Evolutionary conservation across 1,140 invertebrate genomes (phyloP).

Genomic region (Heliconius hewitsoni): DNA sequence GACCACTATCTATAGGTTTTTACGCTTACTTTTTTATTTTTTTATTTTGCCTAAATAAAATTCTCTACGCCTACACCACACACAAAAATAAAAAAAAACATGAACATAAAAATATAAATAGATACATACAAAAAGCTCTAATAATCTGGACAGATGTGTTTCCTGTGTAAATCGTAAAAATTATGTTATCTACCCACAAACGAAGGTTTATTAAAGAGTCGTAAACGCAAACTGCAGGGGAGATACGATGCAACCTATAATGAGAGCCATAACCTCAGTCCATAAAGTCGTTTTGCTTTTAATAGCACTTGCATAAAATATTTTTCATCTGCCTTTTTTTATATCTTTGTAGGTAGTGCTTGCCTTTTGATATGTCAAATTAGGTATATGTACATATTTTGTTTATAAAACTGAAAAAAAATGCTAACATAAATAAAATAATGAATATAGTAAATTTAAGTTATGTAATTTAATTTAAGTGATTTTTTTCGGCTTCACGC

Average conservation of each 20-base stretch:
- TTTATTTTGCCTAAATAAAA: constrained; percentile 21
- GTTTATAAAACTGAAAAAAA: neutral
- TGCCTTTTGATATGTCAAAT: neutral
- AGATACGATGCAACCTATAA: constrained; percentile 57
- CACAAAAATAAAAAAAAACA: neutral
- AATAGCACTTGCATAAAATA: constrained; percentile 38
- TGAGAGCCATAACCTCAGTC: constrained; percentile 50
- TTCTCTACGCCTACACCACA: neutral
- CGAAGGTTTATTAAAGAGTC: constrained; percentile 72
- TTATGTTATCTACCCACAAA: constrained; percentile 64
- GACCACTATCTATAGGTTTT: too few species aligned
- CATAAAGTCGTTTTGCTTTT: constrained; percentile 50
- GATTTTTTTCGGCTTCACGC: too few species aligned
- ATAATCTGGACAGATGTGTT: constrained; percentile 58
- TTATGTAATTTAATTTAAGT: too few species aligned
- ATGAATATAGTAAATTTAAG: too few species aligned
- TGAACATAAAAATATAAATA: neutral
- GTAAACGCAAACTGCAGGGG: constrained; percentile 64
- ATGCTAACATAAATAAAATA: too few species aligned
- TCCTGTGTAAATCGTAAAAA: constrained; percentile 64
- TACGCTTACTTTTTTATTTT: too few species aligned
- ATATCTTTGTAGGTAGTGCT: neutral
- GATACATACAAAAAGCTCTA: constrained; percentile 15
- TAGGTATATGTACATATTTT: neutral
- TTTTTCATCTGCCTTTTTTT: constrained; percentile 21